These are phyloP conservation scores for Trinectes maculatus DNA, from an alignment of 2,113 vertebrate species.

Conservation along the genomic window DNA sequence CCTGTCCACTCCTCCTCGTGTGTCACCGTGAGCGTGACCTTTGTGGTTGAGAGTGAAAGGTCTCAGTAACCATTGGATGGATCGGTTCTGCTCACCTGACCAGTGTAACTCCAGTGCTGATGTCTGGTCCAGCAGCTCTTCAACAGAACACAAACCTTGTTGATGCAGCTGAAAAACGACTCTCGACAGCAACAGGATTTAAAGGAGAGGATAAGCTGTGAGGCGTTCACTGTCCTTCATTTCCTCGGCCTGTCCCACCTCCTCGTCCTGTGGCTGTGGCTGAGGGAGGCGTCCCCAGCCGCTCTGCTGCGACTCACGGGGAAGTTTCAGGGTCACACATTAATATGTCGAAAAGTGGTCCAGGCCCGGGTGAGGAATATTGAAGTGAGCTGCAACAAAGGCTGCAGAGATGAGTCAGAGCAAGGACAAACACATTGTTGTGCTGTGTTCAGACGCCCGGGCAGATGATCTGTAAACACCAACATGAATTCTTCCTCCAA, in stretches of 20 bases:
- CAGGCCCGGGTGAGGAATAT: conserved; percentile 65
- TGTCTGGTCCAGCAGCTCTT: no score
- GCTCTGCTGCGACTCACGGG: conserved; percentile 53
- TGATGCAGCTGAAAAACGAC: no score
- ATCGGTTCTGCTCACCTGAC: no score
- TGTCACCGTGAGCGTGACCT: no score
- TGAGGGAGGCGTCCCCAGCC: conserved; percentile 33
- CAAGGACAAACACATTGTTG: conserved; percentile 73
- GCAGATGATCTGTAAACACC: conserved; percentile 64
- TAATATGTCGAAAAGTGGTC: conserved; percentile 72
- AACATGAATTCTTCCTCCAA: conserved; percentile 57
- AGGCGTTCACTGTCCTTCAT: neutral
- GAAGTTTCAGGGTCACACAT: conserved; percentile 69
- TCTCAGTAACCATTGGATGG: no score
- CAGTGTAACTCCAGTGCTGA: no score
- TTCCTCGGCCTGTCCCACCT: conserved; percentile 6
- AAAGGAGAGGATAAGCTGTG: neutral
- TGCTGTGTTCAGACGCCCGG: conserved; percentile 50
- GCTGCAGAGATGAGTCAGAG: conserved; percentile 57
- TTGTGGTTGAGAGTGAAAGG: no score
- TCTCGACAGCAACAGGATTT: no score
- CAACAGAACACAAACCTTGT: no score
- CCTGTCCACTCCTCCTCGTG: no score
- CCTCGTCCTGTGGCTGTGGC: conserved; percentile 2
- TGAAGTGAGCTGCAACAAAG: conserved; percentile 64